Percentiles rank a stretch among this genome's conserved stretches.
Conservation (phyloP, 2,797 vertebrate species). For the Pagetopsis macropterus region DNA sequence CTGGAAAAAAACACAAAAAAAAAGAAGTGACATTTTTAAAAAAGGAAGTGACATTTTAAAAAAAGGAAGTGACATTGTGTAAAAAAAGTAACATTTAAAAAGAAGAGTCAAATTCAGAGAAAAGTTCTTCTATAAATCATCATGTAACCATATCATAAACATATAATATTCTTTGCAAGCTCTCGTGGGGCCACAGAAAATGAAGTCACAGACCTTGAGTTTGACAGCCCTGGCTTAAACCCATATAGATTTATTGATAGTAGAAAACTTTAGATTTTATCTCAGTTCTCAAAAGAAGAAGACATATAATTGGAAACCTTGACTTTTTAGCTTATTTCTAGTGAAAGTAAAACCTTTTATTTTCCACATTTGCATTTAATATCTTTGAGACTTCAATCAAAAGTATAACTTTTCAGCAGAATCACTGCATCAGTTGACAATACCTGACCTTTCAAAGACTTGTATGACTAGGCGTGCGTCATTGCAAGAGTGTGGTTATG, state of each 20-base stretch:
- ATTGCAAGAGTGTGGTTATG: background rate
- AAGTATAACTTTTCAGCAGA: background rate
- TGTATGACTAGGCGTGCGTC: slow-evolving; percentile 6
- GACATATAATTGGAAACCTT: background rate
- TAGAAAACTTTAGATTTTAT: slow-evolving; percentile 27
- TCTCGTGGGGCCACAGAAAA: too few relatives aligned
- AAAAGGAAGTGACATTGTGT: too few relatives aligned
- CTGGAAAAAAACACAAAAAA: too few relatives aligned
- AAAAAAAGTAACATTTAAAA: too few relatives aligned
- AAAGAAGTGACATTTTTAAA: too few relatives aligned
- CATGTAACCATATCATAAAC: too few relatives aligned
- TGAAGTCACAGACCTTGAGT: too few relatives aligned
- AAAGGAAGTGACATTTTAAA: too few relatives aligned
- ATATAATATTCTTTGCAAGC: too few relatives aligned
- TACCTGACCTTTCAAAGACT: background rate
- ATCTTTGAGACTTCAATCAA: background rate
- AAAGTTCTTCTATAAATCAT: too few relatives aligned
- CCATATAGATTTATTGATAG: background rate
- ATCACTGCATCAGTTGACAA: slow-evolving; percentile 4
- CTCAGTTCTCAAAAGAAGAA: background rate
- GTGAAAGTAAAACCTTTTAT: background rate
- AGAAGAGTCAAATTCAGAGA: too few relatives aligned
- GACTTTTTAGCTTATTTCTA: background rate
- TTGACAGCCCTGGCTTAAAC: too few relatives aligned
- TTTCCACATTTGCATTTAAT: background rate